phyloP scores from a whole-genome alignment of 1,140 invertebrate genomes.

The Pseudomyrmex concolor region DNA sequence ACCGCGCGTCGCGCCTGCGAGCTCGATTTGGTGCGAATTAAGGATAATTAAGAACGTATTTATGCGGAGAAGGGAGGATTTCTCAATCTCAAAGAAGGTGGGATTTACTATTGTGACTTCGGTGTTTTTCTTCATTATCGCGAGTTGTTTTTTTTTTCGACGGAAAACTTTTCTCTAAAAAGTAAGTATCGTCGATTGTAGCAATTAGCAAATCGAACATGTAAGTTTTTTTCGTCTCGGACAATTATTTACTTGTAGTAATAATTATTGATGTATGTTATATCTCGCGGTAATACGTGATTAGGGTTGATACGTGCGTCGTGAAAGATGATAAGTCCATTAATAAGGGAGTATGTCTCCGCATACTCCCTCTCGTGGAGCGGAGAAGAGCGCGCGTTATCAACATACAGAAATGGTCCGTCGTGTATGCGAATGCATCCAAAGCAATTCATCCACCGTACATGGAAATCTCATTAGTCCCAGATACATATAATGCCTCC shows the following conservation, averaged over 20 bases:
- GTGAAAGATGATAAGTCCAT: conserved; percentile 46
- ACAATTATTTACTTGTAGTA: neutral
- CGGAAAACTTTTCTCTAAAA: neutral
- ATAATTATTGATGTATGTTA: too few relatives aligned
- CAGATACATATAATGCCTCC: conserved; percentile 69
- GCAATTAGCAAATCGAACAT: neutral
- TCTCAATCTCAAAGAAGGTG: conserved; percentile 8
- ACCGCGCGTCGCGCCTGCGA: conserved; percentile 64
- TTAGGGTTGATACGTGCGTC: neutral
- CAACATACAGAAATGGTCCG: conserved; percentile 51
- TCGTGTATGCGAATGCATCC: conserved; percentile 61
- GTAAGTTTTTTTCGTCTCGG: too few relatives aligned
- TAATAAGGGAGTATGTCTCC: conserved; percentile 54
- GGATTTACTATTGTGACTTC: neutral
- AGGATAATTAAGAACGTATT: conserved; percentile 75
- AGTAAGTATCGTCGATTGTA: too few relatives aligned
- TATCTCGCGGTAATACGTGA: too few relatives aligned
- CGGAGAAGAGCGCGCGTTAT: conserved; percentile 32
- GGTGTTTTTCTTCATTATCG: neutral
- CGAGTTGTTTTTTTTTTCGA: conserved; percentile 14
- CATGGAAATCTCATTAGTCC: conserved; percentile 77
- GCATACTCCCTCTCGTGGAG: neutral
- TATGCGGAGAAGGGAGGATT: conserved; percentile 39
- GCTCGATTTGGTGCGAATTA: conserved; percentile 73
- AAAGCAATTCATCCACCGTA: conserved; percentile 72